These are phyloP conservation scores for Colossoma macropomum DNA, from an alignment of 2,113 vertebrate genomes.

Conservation along the genomic window DNA sequence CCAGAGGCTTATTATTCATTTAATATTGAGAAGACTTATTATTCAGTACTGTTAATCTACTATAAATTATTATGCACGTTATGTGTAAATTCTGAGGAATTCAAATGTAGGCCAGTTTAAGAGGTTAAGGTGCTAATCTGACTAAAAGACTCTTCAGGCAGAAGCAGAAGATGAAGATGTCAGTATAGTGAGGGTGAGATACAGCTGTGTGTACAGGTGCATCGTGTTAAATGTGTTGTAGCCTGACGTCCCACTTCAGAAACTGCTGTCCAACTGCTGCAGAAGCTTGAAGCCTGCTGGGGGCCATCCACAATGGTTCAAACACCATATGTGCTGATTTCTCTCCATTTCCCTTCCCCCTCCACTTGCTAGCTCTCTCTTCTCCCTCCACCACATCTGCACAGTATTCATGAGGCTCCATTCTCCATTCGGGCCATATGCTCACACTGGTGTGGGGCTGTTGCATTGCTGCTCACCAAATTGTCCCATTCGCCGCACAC, in stretches of 20 bases:
- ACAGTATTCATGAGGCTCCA: slow-evolving; percentile 67
- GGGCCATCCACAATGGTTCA: slow-evolving; percentile 71
- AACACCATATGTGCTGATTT: slow-evolving; percentile 69
- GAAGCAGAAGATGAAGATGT: not conserved
- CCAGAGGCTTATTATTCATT: no score
- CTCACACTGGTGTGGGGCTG: slow-evolving; percentile 71
- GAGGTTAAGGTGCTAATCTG: not conserved
- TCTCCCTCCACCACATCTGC: slow-evolving; percentile 69
- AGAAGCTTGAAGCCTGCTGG: slow-evolving; percentile 67
- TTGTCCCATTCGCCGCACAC: slow-evolving; percentile 69
- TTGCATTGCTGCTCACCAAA: slow-evolving; percentile 72
- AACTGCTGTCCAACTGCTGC: slow-evolving; percentile 57
- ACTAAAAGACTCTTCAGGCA: not conserved
- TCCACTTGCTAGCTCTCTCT: slow-evolving; percentile 24
- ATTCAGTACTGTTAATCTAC: no score
- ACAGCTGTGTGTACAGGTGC: slow-evolving; percentile 6
- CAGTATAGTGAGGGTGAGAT: not conserved
- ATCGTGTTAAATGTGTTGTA: slow-evolving; percentile 1
- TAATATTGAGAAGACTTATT: no score
- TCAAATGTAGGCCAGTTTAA: not conserved
- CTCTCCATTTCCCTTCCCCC: slow-evolving; percentile 19
- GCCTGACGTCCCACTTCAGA: slow-evolving; percentile 14
- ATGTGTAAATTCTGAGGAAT: no score
- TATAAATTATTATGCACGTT: no score
- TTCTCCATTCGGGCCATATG: slow-evolving; percentile 78